Evolutionary conservation across 2,113 vertebrate species (phyloP).

Genomic region (human (Homo sapiens)): DNA sequence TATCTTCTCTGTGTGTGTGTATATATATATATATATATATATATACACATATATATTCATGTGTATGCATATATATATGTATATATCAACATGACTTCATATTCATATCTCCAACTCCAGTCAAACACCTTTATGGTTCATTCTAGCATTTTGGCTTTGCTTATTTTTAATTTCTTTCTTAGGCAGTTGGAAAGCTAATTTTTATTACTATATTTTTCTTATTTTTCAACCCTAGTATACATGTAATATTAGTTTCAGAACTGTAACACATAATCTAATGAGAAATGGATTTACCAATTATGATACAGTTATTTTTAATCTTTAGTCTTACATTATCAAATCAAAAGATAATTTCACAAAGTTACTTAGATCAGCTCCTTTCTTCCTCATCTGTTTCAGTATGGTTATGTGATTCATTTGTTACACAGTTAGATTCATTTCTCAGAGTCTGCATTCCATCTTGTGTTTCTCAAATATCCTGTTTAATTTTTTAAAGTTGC

Average conservation of each 20-base stretch:
- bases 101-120: not conserved
- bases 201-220: not conserved
- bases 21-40: too few relatives aligned
- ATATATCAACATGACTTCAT: not conserved
- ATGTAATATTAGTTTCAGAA: constrained; percentile 10
- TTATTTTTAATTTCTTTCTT: constrained; percentile 24
- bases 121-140: not conserved
- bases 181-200: not conserved
- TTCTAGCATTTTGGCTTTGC: not conserved
- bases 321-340: constrained; percentile 6
- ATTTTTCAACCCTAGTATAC: not conserved
- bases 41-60: too few relatives aligned
- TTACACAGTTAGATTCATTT: constrained; percentile 36
- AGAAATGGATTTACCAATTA: not conserved
- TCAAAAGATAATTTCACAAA: constrained; percentile 37
- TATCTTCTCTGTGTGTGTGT: not conserved
- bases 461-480: not conserved
- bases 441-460: not conserved
- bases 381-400: not conserved
- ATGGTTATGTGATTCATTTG: constrained; percentile 27
- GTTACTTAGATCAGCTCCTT: not conserved
- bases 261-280: not conserved
- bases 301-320: not conserved
- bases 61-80: not conserved
- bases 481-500: constrained; percentile 2